These are phyloP conservation scores for Takifugu bimaculatus DNA, from an alignment of 2,113 vertebrate genomes.

Conservation along the genomic window DNA sequence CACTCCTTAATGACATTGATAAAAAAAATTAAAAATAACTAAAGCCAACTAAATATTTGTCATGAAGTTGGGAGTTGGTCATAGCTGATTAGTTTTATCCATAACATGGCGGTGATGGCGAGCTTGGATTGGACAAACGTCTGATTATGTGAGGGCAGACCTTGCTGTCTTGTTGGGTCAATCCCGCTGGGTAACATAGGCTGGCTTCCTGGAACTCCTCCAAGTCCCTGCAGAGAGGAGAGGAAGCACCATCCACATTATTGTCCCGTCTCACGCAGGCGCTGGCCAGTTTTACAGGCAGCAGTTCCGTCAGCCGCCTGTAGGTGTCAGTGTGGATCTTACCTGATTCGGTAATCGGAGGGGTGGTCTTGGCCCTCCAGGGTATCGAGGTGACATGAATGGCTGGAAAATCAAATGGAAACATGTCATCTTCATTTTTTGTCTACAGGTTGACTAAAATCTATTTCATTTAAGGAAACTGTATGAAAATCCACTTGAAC, in stretches of 20 bases:
- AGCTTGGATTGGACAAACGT: background rate
- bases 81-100: too few species aligned
- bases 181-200: constrained; percentile 93
- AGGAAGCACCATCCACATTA: constrained; percentile 3
- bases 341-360: constrained; percentile 98
- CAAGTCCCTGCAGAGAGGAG: constrained; percentile 78
- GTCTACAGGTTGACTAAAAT: too few species aligned
- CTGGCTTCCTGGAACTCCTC: constrained; percentile 91
- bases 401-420: constrained; percentile 70
- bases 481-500: constrained; percentile 7
- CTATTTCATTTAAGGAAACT: background rate
- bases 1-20: too few species aligned
- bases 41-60: too few species aligned
- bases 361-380: constrained; percentile 93
- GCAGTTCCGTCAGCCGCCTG: constrained; percentile 15
- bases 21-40: too few species aligned
- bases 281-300: background rate
- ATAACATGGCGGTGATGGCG: too few species aligned
- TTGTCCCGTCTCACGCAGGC: constrained; percentile 1
- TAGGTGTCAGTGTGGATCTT: constrained; percentile 36
- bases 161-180: constrained; percentile 96
- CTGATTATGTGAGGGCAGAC: constrained; percentile 56
- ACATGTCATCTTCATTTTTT: background rate
- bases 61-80: too few species aligned
- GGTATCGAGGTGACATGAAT: constrained; percentile 98